Percentiles rank a stretch among this genome's conserved stretches.
These are phyloP conservation scores for Danio kyathit DNA, from an alignment of 2,797 vertebrate species.

Conservation along the genomic window DNA sequence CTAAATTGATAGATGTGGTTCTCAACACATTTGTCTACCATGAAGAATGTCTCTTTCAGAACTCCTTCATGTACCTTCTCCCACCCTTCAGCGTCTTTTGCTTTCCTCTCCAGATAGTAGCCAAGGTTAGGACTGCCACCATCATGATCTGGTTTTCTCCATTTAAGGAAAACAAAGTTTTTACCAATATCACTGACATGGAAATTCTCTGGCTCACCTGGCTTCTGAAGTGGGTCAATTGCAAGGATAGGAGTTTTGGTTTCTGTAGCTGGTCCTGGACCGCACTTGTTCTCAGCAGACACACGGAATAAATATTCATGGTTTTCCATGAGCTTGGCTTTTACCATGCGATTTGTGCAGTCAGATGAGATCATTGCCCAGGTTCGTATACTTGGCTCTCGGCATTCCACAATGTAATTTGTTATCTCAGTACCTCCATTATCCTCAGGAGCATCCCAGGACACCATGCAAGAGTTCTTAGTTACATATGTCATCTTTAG, in stretches of 20 bases:
- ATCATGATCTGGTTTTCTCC: constrained; percentile 95
- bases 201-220: constrained; percentile 96
- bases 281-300: constrained; percentile 96
- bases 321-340: constrained; percentile 92
- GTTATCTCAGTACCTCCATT: constrained; percentile 98
- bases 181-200: constrained; percentile 94
- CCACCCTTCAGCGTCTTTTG: constrained; percentile 92
- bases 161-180: constrained; percentile 91
- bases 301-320: constrained; percentile 97
- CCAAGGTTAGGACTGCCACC: constrained; percentile 94
- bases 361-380: constrained; percentile 96
- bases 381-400: constrained; percentile 90
- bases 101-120: constrained; percentile 92
- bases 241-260: constrained; percentile 92
- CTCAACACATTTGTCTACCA: constrained; percentile 91
- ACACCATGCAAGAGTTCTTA: constrained; percentile 92
- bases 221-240: constrained; percentile 93
- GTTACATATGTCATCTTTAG: constrained; percentile 88
- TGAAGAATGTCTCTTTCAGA: constrained; percentile 91
- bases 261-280: constrained; percentile 90
- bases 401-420: constrained; percentile 97
- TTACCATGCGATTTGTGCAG: constrained; percentile 93
- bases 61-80: constrained; percentile 83
- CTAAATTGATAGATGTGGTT: constrained; percentile 93
- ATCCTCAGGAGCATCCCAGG: constrained; percentile 95